A percentile compares a stretch with the other conserved stretches of the same genome.
phyloP scores from a whole-genome alignment of 2,888 invertebrate genomes.

The Eristalis pertinax region DNA sequence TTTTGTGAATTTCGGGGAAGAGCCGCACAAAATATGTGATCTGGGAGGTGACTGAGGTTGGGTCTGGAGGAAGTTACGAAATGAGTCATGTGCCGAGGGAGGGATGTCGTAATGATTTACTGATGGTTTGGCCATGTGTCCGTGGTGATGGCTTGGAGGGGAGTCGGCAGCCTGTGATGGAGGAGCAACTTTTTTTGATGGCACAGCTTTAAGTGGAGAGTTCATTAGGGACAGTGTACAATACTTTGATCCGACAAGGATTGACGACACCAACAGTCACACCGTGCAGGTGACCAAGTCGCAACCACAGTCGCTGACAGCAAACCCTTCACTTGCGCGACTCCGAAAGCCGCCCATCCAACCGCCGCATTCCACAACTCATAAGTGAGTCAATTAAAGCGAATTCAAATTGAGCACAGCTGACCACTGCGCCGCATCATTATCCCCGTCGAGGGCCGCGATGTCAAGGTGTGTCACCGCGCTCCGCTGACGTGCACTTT shows the following conservation, averaged over 20 bases:
- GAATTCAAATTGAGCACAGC: conserved; percentile 37
- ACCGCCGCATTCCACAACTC: not conserved
- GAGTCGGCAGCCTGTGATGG: too few relatives aligned
- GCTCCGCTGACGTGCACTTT: conserved; percentile 54
- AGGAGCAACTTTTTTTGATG: too few relatives aligned
- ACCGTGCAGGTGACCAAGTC: too few relatives aligned
- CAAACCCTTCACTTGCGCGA: not conserved
- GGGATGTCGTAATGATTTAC: not conserved
- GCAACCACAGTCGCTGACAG: not conserved
- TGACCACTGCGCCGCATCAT: conserved; percentile 34
- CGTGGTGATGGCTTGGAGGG: too few relatives aligned
- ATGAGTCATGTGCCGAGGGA: not conserved
- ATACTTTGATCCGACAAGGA: too few relatives aligned
- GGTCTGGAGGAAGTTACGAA: conserved; percentile 18
- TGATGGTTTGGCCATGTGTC: not conserved
- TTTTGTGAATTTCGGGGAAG: conserved; percentile 42
- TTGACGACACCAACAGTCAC: too few relatives aligned
- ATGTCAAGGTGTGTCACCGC: conserved; percentile 65
- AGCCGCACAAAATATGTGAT: conserved; percentile 25
- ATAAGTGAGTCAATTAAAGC: conserved; percentile 25
- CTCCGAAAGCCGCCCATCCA: not conserved
- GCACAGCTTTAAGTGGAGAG: too few relatives aligned
- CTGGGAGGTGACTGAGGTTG: conserved; percentile 31
- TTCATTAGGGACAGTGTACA: too few relatives aligned
- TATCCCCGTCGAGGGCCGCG: conserved; percentile 50